These are phyloP conservation scores for Caenorhabditis remanei DNA, from an alignment of 1,140 invertebrate genomes.

Conservation along the genomic window DNA sequence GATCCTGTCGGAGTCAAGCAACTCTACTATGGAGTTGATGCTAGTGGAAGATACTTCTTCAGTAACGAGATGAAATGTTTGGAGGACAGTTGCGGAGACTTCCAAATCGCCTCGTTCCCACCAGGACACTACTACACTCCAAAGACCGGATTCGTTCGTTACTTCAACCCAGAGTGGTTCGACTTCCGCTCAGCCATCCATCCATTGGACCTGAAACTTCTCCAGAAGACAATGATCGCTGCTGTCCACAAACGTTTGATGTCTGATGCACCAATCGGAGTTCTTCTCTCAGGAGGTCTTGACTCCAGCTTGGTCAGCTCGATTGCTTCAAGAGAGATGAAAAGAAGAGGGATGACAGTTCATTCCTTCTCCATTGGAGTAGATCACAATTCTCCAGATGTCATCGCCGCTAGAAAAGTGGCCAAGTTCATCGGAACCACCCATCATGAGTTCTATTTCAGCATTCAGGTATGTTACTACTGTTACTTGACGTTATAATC, in stretches of 20 bases:
- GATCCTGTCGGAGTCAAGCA: constrained; percentile 77
- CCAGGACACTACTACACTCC: constrained; percentile 75
- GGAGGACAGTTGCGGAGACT: constrained; percentile 69
- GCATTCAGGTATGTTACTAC: constrained; percentile 65
- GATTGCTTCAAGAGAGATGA: constrained; percentile 74
- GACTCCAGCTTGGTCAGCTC: constrained; percentile 77
- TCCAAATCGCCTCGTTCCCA: constrained; percentile 71
- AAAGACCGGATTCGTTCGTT: constrained; percentile 74
- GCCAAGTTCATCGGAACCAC: constrained; percentile 75
- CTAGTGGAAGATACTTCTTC: constrained; percentile 73
- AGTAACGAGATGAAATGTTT: constrained; percentile 78
- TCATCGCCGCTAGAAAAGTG: constrained; percentile 74
- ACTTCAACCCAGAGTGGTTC: constrained; percentile 76
- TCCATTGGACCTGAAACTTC: constrained; percentile 60
- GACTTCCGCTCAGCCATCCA: constrained; percentile 66
- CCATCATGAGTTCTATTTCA: constrained; percentile 76
- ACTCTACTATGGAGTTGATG: constrained; percentile 75
- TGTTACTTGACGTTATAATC: neutral
- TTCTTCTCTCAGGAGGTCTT: constrained; percentile 76
- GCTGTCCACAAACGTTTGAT: constrained; percentile 76
- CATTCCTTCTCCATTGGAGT: constrained; percentile 76
- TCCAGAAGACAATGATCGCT: constrained; percentile 70
- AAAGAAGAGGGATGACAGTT: constrained; percentile 66
- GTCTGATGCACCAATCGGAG: constrained; percentile 76
- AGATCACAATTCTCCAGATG: constrained; percentile 73